Base-by-base conservation (phyloP, 2,113 vertebrate genomes). In the Zapus hudsonius region DNA sequence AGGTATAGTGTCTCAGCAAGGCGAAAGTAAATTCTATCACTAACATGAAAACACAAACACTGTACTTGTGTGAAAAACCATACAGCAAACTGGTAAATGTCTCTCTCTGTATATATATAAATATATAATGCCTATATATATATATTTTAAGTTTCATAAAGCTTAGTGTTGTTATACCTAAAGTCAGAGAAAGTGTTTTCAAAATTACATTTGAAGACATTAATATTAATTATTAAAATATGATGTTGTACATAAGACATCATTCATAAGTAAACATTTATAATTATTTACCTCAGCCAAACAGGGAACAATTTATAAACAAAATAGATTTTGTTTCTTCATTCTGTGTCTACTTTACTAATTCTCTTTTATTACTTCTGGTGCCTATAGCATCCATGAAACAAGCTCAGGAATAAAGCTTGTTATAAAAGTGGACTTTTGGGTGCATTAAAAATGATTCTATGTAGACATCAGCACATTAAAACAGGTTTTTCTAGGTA, bases 401-500 rank as follows among this genome's bases (percentile, higher is more conserved):
- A 92, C 38, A 85, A 90, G 9, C 38, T 63, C 29, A 70, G 17
- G 31, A 91, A 81, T 59, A 44, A 76, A 92, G 31, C 52, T 91
- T 80, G 11, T 70, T 88, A 67, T 87, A 86, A 84, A 95, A 95
- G 61, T 91, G 63, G 47, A 93, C 88, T 86, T 95, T 36, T 31
- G 82, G 55, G 87, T 85, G 16, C 33, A 76, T 95, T 95, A 94
- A 93, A 95, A 87, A 95, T 82, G 61, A 76, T 92, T 95, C 29
- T 92, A 25, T 93, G 12, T 90, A 96, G 81, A 93, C 52, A 85
- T 67, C 4, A 89, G 22, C 33, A 89, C 25, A 61, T 89, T 95
- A 69, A 86, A 82, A 74, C 7, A 63, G 9, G 17, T 93, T 96
- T 95, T 91, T 63, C 29, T 90, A 90, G 66, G 25, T 95, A 88